A percentile compares a stretch with the other conserved stretches of the same genome.
Conservation (phyloP, 2,113 vertebrate genomes). For the Cottus gobio region DNA sequence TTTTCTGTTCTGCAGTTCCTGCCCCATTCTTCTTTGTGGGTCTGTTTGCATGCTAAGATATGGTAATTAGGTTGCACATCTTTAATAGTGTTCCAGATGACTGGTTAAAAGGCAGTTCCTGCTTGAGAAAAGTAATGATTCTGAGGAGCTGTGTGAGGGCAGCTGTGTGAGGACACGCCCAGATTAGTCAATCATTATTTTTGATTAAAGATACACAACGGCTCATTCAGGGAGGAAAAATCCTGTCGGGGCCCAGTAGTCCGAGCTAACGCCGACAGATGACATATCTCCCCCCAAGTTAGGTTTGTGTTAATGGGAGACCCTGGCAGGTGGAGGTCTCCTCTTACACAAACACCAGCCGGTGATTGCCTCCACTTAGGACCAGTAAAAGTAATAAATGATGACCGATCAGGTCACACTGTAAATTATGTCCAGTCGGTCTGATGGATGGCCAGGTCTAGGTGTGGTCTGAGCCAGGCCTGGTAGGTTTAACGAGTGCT, state of each 20-base stretch:
- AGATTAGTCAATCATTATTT: constrained; percentile 32
- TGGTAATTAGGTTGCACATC: constrained; percentile 43
- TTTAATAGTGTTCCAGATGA: constrained; percentile 49
- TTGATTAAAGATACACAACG: constrained; percentile 42
- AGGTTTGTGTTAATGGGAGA: constrained; percentile 75
- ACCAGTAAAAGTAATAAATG: constrained; percentile 84
- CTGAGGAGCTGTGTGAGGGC: constrained; percentile 8
- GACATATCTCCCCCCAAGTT: constrained; percentile 68
- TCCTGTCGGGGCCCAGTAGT: constrained; percentile 3
- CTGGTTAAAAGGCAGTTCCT: constrained; percentile 23
- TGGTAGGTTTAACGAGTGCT: constrained; percentile 70
- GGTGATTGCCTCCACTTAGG: constrained; percentile 78
- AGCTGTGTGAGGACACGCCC: not conserved
- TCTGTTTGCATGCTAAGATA: constrained; percentile 31
- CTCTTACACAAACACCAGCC: constrained; percentile 81
- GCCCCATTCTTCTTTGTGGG: constrained; percentile 43
- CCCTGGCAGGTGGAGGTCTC: constrained; percentile 80
- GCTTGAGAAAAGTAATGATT: constrained; percentile 3
- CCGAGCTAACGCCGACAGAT: constrained; percentile 42
- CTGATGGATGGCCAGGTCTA: constrained; percentile 74
- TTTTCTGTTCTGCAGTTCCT: constrained; percentile 35
- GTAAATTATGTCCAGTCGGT: constrained; percentile 78
- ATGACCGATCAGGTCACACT: constrained; percentile 78
- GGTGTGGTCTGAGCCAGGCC: constrained; percentile 69
- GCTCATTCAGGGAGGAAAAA: constrained; percentile 27